These are phyloP conservation scores for Halisarca cf. caerulea DNA, from an alignment of 37 sponge, comb jelly and placozoan species.

Conservation along the genomic window DNA sequence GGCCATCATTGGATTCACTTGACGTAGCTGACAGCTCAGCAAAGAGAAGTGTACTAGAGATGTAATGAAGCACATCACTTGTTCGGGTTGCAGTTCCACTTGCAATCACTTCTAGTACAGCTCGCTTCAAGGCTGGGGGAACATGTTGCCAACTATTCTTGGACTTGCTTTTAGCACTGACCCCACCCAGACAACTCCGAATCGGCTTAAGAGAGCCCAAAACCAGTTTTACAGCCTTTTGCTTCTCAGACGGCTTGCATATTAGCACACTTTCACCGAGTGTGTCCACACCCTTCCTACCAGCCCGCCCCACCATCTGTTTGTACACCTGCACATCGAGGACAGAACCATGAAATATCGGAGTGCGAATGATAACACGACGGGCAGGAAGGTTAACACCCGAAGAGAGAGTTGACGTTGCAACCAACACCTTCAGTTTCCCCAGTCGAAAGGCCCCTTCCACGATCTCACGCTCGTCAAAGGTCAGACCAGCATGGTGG, in stretches of 20 bases:
- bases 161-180: neutral
- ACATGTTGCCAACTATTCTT: neutral
- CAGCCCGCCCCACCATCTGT: constrained; percentile 99
- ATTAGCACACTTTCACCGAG: constrained; percentile 93
- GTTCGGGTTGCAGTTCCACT: constrained; percentile 66
- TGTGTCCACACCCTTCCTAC: constrained; percentile 94
- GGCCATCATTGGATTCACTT: neutral
- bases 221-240: constrained; percentile 65
- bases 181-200: constrained; percentile 75
- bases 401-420: constrained; percentile 96
- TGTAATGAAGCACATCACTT: constrained; percentile 59
- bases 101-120: constrained; percentile 90
- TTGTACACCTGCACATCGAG: constrained; percentile 83
- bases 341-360: constrained; percentile 72
- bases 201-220: constrained; percentile 80
- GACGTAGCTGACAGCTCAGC: constrained; percentile 55
- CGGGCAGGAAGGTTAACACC: constrained; percentile 98
- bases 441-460: constrained; percentile 86
- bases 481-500: constrained; percentile 98
- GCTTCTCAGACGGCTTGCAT: constrained; percentile 79
- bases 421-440: constrained; percentile 74
- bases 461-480: constrained; percentile 96
- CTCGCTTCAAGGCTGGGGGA: constrained; percentile 81
- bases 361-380: constrained; percentile 93
- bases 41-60: constrained; percentile 86